Conservation (phyloP, 2,797 vertebrate genomes). For the Chanos chanos region DNA sequence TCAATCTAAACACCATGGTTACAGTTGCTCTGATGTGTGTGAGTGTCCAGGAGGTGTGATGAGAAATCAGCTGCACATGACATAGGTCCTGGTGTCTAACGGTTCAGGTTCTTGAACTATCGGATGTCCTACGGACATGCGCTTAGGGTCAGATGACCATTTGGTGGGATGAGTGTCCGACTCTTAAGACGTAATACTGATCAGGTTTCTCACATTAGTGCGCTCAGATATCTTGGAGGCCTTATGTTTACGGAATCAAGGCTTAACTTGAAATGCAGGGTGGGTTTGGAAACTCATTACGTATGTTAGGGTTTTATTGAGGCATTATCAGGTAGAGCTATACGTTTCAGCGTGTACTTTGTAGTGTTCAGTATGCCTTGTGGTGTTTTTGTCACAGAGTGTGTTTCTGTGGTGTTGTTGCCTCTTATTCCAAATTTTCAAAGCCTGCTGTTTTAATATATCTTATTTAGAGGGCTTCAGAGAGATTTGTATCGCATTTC, state of each 20-base stretch:
- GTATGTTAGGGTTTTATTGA: too few species aligned
- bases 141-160: slow-evolving; percentile 62
- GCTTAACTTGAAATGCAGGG: background rate
- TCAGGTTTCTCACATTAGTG: slow-evolving; percentile 30
- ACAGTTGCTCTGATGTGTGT: slow-evolving; percentile 30
- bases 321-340: too few species aligned
- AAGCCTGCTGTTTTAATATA: background rate
- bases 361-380: too few species aligned
- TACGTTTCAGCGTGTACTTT: too few species aligned
- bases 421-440: too few species aligned
- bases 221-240: slow-evolving; percentile 17
- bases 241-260: slow-evolving; percentile 6
- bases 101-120: slow-evolving; percentile 51
- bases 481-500: background rate
- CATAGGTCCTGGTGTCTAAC: slow-evolving; percentile 31
- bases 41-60: slow-evolving; percentile 17
- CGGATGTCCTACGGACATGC: slow-evolving; percentile 59
- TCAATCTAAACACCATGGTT: slow-evolving; percentile 17
- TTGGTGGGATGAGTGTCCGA: slow-evolving; percentile 60
- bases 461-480: background rate
- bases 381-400: too few species aligned
- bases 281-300: too few species aligned
- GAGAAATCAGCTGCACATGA: slow-evolving; percentile 33
- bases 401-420: background rate
- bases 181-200: slow-evolving; percentile 37